Base-by-base conservation (phyloP, 1,140 invertebrate genomes). In the Trinorchestia longiramus region DNA sequence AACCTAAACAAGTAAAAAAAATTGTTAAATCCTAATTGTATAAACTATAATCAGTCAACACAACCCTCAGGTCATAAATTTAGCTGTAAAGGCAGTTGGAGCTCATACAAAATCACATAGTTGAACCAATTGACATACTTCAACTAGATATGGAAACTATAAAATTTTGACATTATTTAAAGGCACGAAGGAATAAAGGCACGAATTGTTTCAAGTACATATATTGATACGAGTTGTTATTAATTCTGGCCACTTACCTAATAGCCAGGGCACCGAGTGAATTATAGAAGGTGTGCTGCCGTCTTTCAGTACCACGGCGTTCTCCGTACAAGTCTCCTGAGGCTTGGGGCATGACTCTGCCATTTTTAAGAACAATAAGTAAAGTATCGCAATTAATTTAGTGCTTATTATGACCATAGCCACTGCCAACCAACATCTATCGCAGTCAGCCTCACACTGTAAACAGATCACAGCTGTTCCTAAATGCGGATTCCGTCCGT, bases 251-350 rank as follows among this genome's bases (percentile, higher is more conserved):
- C 43, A 44, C 92, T 94, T n/a, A 94, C 92, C 92, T 11, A 94
- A 45, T 1, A 94, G 92, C 92, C 92, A 94, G 11, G 92, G 92
- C 6, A 94, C 23, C 3, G 92, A 94, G 44, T 94, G 92, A 40
- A 94, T 40, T 17, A 40, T 19, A 17, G 92, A 94, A 43, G 92
- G 92, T 15, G 92, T 47, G 44, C 43, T 42, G 43, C 92, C 92
- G 3, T 94, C 88, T 43, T 90, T 90, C 15, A 90, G 36, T 1
- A 90, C 88, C 41, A 42, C 88, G 28, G 4, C 41, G 43, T 43
- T 42, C 88, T 90, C 88, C n/a, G 41, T 42, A 42, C 88, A 77
- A 36, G 62, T 28, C 28, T 11, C 62, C 28, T 77, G 62, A 77
- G 62, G 28, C 62, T 77, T 77, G 36, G 62, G 62, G 28, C 62